phyloP scores from a whole-genome alignment of 2,888 invertebrate genomes.

The Fragum fragum region DNA sequence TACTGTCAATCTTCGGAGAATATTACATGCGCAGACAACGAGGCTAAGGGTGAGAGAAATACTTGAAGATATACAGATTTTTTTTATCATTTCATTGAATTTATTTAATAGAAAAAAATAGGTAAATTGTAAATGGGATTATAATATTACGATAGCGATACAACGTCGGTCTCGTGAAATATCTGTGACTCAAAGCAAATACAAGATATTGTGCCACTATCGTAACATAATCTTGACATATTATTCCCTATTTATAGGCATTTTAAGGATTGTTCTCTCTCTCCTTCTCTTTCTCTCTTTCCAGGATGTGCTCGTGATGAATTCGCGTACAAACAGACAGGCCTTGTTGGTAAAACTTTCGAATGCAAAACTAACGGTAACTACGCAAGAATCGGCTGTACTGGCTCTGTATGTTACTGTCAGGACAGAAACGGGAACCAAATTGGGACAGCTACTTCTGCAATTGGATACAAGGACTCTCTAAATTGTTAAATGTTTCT shows the following conservation, averaged over 20 bases:
- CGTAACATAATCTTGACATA: no score
- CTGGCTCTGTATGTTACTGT: conserved; percentile 28
- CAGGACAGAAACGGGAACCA: conserved; percentile 31
- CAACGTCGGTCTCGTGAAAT: no score
- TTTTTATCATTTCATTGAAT: no score
- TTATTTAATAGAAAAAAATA: no score
- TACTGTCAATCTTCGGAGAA: no score
- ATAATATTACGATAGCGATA: no score
- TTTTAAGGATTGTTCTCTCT: neutral
- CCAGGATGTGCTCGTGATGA: conserved; percentile 74
- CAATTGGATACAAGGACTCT: neutral
- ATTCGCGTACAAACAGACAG: conserved; percentile 60
- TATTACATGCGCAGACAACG: no score
- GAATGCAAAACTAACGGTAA: conserved; percentile 66
- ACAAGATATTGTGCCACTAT: no score
- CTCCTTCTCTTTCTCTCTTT: neutral
- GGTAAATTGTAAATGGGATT: no score
- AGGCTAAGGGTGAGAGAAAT: no score
- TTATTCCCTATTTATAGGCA: neutral
- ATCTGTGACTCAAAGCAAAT: no score
- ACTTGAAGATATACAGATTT: no score
- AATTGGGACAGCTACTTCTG: conserved; percentile 8
- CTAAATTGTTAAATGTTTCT: conserved; percentile 20
- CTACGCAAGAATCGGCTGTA: conserved; percentile 45
- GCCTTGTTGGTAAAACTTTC: conserved; percentile 67